Evolutionary conservation across 2,888 invertebrate species (phyloP), one percentile per base, ranked within the genome.

Genomic region (Erebia epiphron): DNA sequence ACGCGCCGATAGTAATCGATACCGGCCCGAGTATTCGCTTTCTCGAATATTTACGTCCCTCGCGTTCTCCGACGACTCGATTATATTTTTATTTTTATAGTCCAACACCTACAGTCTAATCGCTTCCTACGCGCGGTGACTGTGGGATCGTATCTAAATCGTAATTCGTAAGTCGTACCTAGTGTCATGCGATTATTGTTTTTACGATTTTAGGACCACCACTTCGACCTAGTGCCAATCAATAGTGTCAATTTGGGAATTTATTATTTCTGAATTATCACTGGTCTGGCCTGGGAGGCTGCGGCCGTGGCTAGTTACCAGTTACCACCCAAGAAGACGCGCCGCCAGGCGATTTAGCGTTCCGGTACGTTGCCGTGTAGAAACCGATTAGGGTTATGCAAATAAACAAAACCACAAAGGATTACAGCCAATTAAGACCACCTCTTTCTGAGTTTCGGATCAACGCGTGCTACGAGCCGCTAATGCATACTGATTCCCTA

Each of bases 1-100:
- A 77, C 79, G 75, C 71, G 76, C 68, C 78, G 86, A 88, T 86
- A 82, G 90, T 85, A 87, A 89, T 88, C 90, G 87, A 90, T 88
- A 86, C 83, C 73, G 74, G 78, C 75, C 71, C 70, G 75, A 73
- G 80, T 78, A 77, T 79, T 79, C 80, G 78, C 79, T 79, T 79
- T 77, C 81, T 76, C 80, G 79, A 79, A 81, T 86, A 86, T 88
- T 87, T 86, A 89, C 85, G 84, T 82, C 75, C 75, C 75, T 76
- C 78, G 74, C 71, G 75, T 75, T 76, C 78, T 76, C 75, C 74
- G 75, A 73, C 80, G 82, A 84, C 82, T 79, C 79, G 81, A 79
- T 83, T 80, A 81, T 85, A 80, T 62, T 83, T 85, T 86, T 86
- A 78, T 81, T 79, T 78, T 83, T 79, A 83, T 84, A 84, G n/a